Evolutionary conservation across 2,888 invertebrate genomes (phyloP).

Genomic region (Bellardia pandia): DNA sequence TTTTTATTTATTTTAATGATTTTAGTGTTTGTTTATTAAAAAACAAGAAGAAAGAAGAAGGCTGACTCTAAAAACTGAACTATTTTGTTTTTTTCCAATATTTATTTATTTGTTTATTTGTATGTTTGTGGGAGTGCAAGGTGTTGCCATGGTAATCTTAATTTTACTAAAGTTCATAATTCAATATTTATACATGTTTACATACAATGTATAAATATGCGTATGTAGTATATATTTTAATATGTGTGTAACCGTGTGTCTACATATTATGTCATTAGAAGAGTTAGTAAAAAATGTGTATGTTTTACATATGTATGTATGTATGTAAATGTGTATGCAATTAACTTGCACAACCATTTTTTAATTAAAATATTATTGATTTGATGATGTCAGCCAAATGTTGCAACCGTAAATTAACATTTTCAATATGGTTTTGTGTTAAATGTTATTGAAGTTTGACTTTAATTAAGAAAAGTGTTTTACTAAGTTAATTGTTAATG

Average conservation of each 20-base stretch:
- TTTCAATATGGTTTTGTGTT: too few species aligned
- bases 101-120: neutral
- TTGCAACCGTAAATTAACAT: too few species aligned
- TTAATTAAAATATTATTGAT: constrained; percentile 2
- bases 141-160: constrained; percentile 62
- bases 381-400: neutral
- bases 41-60: neutral
- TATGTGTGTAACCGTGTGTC: neutral
- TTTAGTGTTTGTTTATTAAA: constrained; percentile 30
- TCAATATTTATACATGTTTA: constrained; percentile 5
- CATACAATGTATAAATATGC: neutral
- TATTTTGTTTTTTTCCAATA: neutral
- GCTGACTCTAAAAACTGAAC: neutral
- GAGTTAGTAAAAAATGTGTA: neutral
- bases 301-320: neutral
- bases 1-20: constrained; percentile 37
- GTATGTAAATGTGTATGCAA: too few species aligned
- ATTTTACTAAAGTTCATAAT: constrained; percentile 25
- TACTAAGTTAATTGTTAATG: too few species aligned
- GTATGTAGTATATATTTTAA: too few species aligned
- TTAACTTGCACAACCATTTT: neutral
- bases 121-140: neutral
- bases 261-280: neutral
- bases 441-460: too few species aligned
- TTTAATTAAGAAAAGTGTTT: too few species aligned